These are phyloP conservation scores for Pollenia griseotomentosa DNA, from an alignment of 2,888 invertebrate genomes.

Conservation along the genomic window DNA sequence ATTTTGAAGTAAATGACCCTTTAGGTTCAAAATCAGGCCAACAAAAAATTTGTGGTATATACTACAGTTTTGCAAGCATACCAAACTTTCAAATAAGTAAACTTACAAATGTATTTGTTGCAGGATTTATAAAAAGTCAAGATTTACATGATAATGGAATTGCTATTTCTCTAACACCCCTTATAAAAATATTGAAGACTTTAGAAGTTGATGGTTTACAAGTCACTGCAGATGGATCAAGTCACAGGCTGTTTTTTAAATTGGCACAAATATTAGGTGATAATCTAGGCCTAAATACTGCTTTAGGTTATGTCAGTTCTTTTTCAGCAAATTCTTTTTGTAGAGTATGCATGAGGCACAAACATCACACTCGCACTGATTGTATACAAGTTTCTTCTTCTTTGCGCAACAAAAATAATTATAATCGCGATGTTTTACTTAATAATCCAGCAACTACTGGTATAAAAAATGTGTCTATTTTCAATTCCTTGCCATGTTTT, in stretches of 20 bases:
- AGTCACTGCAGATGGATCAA: conserved; percentile 50
- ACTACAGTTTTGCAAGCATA: conserved; percentile 62
- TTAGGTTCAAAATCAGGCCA: conserved; percentile 59
- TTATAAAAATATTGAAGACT: conserved; percentile 61
- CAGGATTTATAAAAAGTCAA: conserved; percentile 63
- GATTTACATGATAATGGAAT: conserved; percentile 62
- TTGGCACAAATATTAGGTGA: conserved; percentile 67
- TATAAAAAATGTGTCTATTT: conserved; percentile 61
- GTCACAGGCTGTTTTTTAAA: conserved; percentile 58
- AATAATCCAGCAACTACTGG: conserved; percentile 63
- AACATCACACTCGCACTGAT: conserved; percentile 54
- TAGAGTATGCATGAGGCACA: conserved; percentile 66
- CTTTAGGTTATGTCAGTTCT: conserved; percentile 62
- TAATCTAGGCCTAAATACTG: conserved; percentile 62
- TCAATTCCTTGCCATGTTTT: conserved; percentile 66
- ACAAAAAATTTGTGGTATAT: conserved; percentile 62
- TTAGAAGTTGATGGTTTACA: conserved; percentile 65
- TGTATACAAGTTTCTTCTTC: conserved; percentile 51
- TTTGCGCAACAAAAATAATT: conserved; percentile 66
- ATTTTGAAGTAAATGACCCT: conserved; percentile 62
- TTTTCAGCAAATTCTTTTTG: conserved; percentile 70
- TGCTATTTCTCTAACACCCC: conserved; percentile 56
- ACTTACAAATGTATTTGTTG: conserved; percentile 66
- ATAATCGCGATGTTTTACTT: conserved; percentile 58
- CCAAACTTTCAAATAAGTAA: conserved; percentile 46